These are phyloP conservation scores for Corythornis vintsioides DNA, from an alignment of 2,113 vertebrate genomes.

Conservation along the genomic window DNA sequence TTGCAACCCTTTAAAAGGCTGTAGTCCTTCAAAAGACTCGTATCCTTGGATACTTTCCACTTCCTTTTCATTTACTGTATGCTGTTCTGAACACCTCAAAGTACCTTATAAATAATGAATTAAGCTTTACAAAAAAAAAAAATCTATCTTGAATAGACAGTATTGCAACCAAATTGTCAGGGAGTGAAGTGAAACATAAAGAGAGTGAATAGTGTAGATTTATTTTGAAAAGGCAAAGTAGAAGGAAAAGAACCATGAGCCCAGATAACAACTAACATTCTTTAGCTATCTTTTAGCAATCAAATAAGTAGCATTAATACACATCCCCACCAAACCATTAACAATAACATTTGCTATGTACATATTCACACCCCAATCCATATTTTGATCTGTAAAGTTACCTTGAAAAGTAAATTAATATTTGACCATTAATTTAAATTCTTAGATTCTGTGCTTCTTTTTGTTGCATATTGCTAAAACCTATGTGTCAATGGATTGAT, in stretches of 20 bases:
- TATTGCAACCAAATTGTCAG: not conserved
- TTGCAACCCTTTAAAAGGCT: not conserved
- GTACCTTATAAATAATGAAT: constrained; percentile 34
- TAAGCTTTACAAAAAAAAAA: not conserved
- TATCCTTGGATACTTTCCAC: not conserved
- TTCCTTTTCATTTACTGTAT: constrained; percentile 6
- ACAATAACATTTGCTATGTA: not conserved
- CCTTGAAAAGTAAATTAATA: not conserved
- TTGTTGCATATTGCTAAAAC: not conserved
- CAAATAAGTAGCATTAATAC: not conserved
- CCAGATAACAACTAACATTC: not conserved
- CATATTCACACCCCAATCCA: not conserved
- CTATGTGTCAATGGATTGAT: not conserved
- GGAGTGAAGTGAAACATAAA: not conserved
- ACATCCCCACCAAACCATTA: not conserved
- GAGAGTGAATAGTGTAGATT: not conserved
- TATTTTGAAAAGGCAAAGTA: not conserved
- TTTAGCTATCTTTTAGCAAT: not conserved
- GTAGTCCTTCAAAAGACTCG: not conserved
- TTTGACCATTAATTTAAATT: not conserved
- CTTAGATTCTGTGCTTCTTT: not conserved
- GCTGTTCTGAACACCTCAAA: constrained; percentile 3
- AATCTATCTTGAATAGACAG: not conserved
- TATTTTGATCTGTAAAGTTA: not conserved
- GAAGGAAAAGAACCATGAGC: not conserved